Evolutionary conservation across 2,797 vertebrate genomes (phyloP).

Genomic region (Dipus sagitta): DNA sequence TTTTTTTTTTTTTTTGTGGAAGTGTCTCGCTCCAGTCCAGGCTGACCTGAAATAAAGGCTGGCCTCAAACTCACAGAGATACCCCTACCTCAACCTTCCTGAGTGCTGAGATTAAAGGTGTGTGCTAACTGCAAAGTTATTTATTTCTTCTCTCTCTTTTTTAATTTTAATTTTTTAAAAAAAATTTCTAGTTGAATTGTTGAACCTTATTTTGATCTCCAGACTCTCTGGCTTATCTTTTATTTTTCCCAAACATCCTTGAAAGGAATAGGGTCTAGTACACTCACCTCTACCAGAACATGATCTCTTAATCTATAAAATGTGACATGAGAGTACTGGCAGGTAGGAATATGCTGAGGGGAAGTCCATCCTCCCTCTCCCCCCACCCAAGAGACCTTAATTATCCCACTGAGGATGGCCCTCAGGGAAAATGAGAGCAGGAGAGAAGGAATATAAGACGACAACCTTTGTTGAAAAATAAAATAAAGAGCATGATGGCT

Average conservation of each 20-base stretch:
- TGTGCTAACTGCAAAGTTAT: too few species aligned
- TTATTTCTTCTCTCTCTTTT: too few species aligned
- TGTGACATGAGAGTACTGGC: not conserved
- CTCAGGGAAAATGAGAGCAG: not conserved
- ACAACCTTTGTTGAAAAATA: not conserved
- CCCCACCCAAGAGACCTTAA: too few species aligned
- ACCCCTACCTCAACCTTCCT: too few species aligned
- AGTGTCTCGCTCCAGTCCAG: too few species aligned
- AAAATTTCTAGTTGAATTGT: not conserved
- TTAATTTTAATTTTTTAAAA: too few species aligned
- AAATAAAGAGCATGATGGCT: conserved; percentile 27
- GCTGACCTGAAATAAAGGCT: too few species aligned
- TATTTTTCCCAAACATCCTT: not conserved
- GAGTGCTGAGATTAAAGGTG: too few species aligned
- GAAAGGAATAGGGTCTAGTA: not conserved
- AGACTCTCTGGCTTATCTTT: not conserved
- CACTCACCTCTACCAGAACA: not conserved
- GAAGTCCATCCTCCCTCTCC: too few species aligned
- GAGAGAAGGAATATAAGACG: not conserved
- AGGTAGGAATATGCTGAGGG: too few species aligned
- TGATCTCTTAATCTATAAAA: not conserved
- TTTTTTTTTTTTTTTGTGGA: fast-evolving
- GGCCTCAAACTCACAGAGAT: too few species aligned
- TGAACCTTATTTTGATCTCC: not conserved
- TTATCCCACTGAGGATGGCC: too few species aligned